Conservation (phyloP, 2,113 vertebrate genomes). For the Petrocephalus zakoni region DNA sequence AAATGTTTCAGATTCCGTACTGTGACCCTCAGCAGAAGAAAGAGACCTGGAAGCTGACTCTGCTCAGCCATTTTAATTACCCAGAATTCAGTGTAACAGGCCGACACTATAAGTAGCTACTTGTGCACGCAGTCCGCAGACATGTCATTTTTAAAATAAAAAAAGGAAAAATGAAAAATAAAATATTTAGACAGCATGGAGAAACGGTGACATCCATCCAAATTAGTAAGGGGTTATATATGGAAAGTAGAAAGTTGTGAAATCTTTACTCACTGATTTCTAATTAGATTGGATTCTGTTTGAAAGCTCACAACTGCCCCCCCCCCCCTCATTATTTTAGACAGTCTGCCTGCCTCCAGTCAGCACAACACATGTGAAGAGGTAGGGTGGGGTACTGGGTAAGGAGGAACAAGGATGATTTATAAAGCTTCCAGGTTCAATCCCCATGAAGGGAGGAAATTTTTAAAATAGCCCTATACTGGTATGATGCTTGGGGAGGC, state of each 20-base stretch:
- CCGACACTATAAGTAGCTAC: not conserved
- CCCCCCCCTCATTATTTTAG: not conserved
- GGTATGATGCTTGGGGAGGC: not conserved
- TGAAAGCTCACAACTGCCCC: not conserved
- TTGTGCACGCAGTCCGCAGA: not conserved
- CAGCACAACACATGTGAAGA: not conserved
- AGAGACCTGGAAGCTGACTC: not conserved
- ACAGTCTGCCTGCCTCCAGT: not conserved
- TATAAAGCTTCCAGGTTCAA: not conserved
- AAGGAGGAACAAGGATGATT: not conserved
- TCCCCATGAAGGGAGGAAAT: not conserved
- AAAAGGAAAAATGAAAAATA: not conserved
- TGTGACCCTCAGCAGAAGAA: not conserved
- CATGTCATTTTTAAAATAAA: not conserved
- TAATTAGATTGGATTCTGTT: not conserved
- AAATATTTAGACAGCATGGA: not conserved
- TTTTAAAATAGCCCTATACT: not conserved
- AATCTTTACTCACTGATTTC: slow-evolving; percentile 5
- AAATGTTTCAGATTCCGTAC: not conserved
- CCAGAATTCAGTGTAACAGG: not conserved
- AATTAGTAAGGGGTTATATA: not conserved
- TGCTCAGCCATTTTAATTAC: not conserved
- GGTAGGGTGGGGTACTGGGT: not conserved
- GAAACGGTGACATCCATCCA: not conserved
- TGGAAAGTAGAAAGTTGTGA: not conserved